Evolutionary conservation across 2,797 vertebrate genomes (phyloP).

Genomic region (Manis pentadactyla): DNA sequence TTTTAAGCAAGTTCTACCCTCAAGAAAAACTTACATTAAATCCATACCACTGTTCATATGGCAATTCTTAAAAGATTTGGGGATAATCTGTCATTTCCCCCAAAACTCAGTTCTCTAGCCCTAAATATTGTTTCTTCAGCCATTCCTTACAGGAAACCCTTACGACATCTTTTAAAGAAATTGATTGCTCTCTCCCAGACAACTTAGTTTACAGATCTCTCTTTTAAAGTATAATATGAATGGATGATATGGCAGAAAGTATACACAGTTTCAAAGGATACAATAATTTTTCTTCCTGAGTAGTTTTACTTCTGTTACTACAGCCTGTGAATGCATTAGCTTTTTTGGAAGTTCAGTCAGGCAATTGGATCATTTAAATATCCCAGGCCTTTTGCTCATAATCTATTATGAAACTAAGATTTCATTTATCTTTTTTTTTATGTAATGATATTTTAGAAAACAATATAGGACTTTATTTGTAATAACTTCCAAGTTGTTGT

Average conservation of each 20-base stretch:
- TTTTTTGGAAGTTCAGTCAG: not conserved
- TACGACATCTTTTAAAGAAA: not conserved
- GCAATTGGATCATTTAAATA: not conserved
- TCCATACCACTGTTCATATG: not conserved
- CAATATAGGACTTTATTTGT: not conserved
- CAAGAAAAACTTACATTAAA: conserved; percentile 63
- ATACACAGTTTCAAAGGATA: not conserved
- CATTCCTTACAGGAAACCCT: not conserved
- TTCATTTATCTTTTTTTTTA: not conserved
- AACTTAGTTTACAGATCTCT: not conserved
- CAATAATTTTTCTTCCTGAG: not conserved
- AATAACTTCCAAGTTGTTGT: not conserved
- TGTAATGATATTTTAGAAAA: not conserved
- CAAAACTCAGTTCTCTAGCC: not conserved
- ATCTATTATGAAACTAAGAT: not conserved
- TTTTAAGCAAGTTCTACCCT: conserved; percentile 49
- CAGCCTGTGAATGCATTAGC: not conserved
- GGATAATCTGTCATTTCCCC: not conserved
- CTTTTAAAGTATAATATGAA: not conserved
- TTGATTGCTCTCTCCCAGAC: not conserved
- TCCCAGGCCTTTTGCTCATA: not conserved
- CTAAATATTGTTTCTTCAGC: not conserved
- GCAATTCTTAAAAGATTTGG: conserved; percentile 49
- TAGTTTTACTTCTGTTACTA: not conserved
- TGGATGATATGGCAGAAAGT: not conserved